These are phyloP conservation scores for Microcebus tavaratra DNA, from an alignment of 2,113 vertebrate genomes.

Conservation along the genomic window DNA sequence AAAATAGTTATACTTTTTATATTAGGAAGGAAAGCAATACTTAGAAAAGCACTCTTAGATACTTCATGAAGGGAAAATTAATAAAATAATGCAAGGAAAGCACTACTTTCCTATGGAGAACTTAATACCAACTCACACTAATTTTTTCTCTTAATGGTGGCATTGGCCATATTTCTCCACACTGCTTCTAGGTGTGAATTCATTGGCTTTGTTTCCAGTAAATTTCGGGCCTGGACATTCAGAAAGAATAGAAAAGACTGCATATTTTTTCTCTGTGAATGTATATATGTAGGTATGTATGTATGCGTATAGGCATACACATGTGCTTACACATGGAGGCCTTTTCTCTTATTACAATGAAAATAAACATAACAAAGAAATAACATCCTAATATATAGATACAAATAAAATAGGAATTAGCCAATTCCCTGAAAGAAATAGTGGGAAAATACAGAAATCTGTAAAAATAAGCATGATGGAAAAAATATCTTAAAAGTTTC, in stretches of 20 bases:
- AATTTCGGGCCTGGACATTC: background rate
- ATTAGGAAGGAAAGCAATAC: background rate
- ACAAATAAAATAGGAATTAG: background rate
- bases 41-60: background rate
- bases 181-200: background rate
- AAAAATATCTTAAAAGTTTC: background rate
- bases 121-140: background rate
- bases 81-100: background rate
- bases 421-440: background rate
- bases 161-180: background rate
- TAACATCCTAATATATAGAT: background rate
- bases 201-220: background rate
- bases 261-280: background rate
- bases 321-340: background rate
- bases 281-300: background rate
- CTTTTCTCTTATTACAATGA: background rate
- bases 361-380: background rate
- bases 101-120: background rate
- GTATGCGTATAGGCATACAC: background rate
- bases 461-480: background rate
- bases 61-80: background rate
- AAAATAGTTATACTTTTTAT: background rate
- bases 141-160: background rate
- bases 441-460: background rate
- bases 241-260: background rate